Evolutionary conservation across 37 sponge, comb jelly and placozoan species (phyloP).

Genomic region (Cliona cf. orientalis): DNA sequence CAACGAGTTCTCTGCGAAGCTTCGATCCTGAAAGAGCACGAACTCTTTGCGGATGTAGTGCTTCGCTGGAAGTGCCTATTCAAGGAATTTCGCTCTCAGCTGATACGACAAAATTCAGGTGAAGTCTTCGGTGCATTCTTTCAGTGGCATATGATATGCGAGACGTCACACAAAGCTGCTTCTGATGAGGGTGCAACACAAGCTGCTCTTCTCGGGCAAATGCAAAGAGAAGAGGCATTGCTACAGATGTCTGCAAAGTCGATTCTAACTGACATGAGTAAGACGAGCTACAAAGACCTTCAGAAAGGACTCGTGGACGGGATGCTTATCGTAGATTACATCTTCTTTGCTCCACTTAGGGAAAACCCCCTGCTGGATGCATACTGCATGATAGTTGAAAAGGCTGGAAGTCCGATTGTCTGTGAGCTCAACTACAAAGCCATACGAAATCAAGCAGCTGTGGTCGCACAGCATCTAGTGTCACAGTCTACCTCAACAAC

Average conservation of each 20-base stretch:
- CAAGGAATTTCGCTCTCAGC: slow-evolving; percentile 21
- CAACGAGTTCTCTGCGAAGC: slow-evolving; percentile 13
- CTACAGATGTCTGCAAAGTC: not conserved
- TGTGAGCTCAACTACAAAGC: slow-evolving; percentile 10
- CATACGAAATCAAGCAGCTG: slow-evolving; percentile 1
- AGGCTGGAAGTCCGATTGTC: not conserved
- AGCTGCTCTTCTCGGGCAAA: slow-evolving; percentile 12
- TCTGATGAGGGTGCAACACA: not conserved
- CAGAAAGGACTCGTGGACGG: not conserved
- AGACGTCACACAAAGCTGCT: not conserved
- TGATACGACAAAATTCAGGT: not conserved
- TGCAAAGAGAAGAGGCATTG: slow-evolving; percentile 12
- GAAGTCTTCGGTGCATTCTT: slow-evolving; percentile 4
- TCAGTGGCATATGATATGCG: slow-evolving; percentile 15
- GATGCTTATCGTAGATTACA: slow-evolving; percentile 1
- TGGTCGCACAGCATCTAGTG: not conserved
- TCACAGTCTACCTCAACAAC: not conserved
- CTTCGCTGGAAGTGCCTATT: slow-evolving; percentile 39
- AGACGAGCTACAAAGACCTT: not conserved
- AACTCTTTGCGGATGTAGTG: slow-evolving; percentile 9
- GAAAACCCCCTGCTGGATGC: slow-evolving; percentile 20
- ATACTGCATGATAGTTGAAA: slow-evolving; percentile 5
- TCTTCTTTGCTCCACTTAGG: slow-evolving; percentile 16
- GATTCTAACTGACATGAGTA: not conserved
- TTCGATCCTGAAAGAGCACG: slow-evolving; percentile 5